Percentiles rank a stretch among this genome's conserved stretches.
Conservation (phyloP, 92 coral and sea anemone genomes). For the Porites lobata region DNA sequence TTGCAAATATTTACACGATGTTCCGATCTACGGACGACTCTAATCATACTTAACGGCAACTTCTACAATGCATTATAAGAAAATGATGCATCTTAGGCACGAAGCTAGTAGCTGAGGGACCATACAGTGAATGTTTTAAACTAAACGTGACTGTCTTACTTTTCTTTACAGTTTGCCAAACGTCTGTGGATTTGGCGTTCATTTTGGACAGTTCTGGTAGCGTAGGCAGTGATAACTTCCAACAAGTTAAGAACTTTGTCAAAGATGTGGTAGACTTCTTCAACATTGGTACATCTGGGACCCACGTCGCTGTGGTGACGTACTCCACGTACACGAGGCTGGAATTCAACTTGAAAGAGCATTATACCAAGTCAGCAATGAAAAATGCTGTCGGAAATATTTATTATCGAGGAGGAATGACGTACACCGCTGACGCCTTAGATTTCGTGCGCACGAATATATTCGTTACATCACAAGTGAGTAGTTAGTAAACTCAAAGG, state of each 20-base stretch:
- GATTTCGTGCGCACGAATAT: slow-evolving; percentile 61
- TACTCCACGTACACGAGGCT: slow-evolving; percentile 54
- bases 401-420: slow-evolving; percentile 76
- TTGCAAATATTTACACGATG: too few relatives aligned
- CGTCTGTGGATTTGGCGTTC: slow-evolving; percentile 92
- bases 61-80: too few relatives aligned
- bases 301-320: slow-evolving; percentile 90
- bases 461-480: slow-evolving; percentile 41
- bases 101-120: too few relatives aligned
- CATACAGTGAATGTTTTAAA: too few relatives aligned
- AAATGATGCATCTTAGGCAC: too few relatives aligned
- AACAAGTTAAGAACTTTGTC: slow-evolving; percentile 82
- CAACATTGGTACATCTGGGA: slow-evolving; percentile 89
- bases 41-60: too few relatives aligned
- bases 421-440: slow-evolving; percentile 91
- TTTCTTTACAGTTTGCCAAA: slow-evolving; percentile 87
- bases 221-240: slow-evolving; percentile 77
- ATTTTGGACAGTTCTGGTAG: slow-evolving; percentile 94
- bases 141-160: too few relatives aligned
- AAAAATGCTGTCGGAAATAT: slow-evolving; percentile 75
- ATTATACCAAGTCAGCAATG: slow-evolving; percentile 76
- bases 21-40: too few relatives aligned
- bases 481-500: neutral
- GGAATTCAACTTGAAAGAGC: slow-evolving; percentile 73
- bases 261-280: slow-evolving; percentile 91